Evolutionary conservation across 2,113 vertebrate species (phyloP), one percentile per base, ranked within the genome.

Genomic region (Lota lota): DNA sequence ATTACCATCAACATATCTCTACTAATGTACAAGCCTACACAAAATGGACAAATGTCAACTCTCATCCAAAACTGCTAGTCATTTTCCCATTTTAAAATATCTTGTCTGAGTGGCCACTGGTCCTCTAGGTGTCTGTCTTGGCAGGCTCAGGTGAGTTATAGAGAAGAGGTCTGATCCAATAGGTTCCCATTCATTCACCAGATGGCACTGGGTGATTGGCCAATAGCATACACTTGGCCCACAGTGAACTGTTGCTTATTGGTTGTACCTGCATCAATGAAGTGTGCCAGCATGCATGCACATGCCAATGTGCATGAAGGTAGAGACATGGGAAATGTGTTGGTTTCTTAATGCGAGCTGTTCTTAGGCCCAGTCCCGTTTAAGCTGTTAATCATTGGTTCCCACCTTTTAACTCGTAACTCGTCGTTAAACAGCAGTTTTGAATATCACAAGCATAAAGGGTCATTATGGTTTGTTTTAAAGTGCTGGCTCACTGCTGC

Each of bases 201-300:
- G 90, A 92, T 92, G 91, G 89, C 85, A 88, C 79, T 68, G 50
- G 61, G 67, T 70, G 75, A 83, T 87, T 88, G 80, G 82, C 79
- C 76, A 88, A 56, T 92, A 88, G 89, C 84, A 72, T 91, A 90
- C 91, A 85, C 84, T 87, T 92, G 83, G 85, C 64, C 71, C 67
- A 73, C 92, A 88, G 83, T 88, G 88, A 56, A 56, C 53, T 6
- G 17, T 56, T 14, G n/a, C 16, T n/a, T n/a, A 56, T n/a, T 56
- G 16, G 14, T 19, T 11, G 3, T 12, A 28, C 68, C 21, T 20
- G 19, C 24, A 64, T 28, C 40, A 18, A 66, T n/a, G 36, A 11
- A 20, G 51, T 8, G 11, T 18, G 53, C 64, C 40, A 20, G 40
- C 15, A 66, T 8, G 15, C 64, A 24, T 36, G 19, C 58, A 61